These are phyloP conservation scores for Trachops cirrhosus DNA, from an alignment of 2,797 vertebrate genomes.

Conservation along the genomic window DNA sequence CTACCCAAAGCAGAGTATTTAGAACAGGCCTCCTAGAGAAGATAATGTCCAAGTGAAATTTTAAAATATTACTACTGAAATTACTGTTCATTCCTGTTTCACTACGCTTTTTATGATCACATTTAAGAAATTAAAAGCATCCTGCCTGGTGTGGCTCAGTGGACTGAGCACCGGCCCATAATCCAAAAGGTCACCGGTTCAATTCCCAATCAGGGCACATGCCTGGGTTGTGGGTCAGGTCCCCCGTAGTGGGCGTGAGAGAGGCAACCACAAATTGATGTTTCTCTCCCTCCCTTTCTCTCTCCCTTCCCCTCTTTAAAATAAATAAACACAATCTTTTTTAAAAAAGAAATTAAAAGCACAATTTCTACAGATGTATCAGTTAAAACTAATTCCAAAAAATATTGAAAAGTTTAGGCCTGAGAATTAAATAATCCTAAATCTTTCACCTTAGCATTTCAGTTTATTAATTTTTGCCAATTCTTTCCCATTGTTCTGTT, in stretches of 20 bases:
- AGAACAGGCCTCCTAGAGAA: background rate
- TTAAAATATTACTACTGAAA: slow-evolving; percentile 20
- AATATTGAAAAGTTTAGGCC: background rate
- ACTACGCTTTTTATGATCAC: background rate
- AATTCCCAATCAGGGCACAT: no score
- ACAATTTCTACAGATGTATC: background rate
- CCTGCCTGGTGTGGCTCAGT: no score
- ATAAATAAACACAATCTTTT: no score
- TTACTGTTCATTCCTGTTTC: slow-evolving; percentile 9
- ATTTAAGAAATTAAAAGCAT: slow-evolving; percentile 26
- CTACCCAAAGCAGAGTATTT: background rate
- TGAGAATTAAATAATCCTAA: background rate
- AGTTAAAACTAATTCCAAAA: slow-evolving; percentile 28
- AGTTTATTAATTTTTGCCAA: background rate
- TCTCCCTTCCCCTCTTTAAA: no score
- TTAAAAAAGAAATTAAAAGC: background rate
- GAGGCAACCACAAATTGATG: no score
- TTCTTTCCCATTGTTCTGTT: background rate
- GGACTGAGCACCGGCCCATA: no score
- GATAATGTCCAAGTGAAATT: background rate
- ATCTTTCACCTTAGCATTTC: slow-evolving; percentile 8
- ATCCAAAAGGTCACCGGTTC: no score
- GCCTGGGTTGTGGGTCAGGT: no score
- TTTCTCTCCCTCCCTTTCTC: no score
- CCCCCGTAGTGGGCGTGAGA: no score